These are phyloP conservation scores for Prunella fulvescens DNA, from an alignment of 2,113 vertebrate genomes.

Conservation along the genomic window DNA sequence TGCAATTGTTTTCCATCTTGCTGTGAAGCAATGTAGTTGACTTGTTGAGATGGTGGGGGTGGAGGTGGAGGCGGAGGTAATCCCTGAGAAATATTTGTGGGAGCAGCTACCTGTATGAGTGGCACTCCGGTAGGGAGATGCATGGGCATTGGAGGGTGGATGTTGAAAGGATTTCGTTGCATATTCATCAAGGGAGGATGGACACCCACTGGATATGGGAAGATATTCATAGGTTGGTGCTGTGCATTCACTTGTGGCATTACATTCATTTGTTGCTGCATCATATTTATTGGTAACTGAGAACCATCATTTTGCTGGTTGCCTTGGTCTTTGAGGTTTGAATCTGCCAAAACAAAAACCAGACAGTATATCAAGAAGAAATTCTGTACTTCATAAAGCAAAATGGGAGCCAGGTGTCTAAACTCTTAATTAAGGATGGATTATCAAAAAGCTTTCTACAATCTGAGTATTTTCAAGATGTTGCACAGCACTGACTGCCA, in stretches of 20 bases:
- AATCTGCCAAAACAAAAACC: conserved; percentile 74
- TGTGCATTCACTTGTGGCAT: conserved; percentile 74
- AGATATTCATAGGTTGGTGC: conserved; percentile 75
- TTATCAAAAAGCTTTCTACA: background rate
- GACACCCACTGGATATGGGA: conserved; percentile 77
- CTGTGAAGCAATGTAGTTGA: conserved; percentile 79
- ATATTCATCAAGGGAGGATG: conserved; percentile 82
- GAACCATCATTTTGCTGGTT: conserved; percentile 79
- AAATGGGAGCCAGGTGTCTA: background rate
- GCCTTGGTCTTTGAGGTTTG: conserved; percentile 79
- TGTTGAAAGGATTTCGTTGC: conserved; percentile 79
- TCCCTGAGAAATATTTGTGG: conserved; percentile 82
- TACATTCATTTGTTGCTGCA: conserved; percentile 81
- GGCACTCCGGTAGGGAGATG: conserved; percentile 87
- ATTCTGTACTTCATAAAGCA: background rate
- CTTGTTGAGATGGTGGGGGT: conserved; percentile 90
- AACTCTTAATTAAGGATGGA: background rate
- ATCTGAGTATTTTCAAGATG: background rate
- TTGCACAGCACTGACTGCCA: background rate
- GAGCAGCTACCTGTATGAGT: conserved; percentile 85
- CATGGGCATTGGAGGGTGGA: conserved; percentile 84
- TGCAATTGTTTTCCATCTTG: conserved; percentile 82
- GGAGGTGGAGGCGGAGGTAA: conserved; percentile 93
- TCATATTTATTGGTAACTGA: conserved; percentile 79
- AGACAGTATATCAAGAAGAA: background rate